A percentile compares a stretch with the other conserved stretches of the same genome.
Conservation (phyloP, 2,797 vertebrate genomes). For the Distichodus sexfasciatus region DNA sequence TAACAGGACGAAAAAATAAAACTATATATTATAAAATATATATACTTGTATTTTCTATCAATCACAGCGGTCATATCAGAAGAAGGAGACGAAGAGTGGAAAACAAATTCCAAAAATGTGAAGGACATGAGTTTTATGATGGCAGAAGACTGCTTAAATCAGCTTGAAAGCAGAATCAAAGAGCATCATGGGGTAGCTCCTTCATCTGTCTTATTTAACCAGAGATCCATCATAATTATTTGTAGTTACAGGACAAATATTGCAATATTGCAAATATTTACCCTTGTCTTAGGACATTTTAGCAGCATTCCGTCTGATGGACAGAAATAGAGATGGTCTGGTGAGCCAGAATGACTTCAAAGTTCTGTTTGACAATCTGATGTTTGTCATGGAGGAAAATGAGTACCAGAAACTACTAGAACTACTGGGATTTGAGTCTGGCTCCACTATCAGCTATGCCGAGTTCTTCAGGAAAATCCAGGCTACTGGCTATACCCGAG, state of each 20-base stretch:
- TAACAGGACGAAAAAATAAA: not conserved
- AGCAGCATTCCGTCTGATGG: slow-evolving; percentile 70
- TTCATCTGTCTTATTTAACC: not conserved
- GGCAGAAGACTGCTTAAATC: slow-evolving; percentile 48
- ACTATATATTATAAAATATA: too few species aligned
- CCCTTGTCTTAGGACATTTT: slow-evolving; percentile 64
- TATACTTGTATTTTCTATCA: not conserved
- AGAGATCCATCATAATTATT: not conserved
- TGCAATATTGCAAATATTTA: not conserved
- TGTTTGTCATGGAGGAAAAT: slow-evolving; percentile 56
- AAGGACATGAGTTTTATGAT: slow-evolving; percentile 11
- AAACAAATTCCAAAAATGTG: not conserved
- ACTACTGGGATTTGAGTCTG: slow-evolving; percentile 64
- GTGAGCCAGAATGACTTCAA: slow-evolving; percentile 65
- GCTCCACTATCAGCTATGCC: slow-evolving; percentile 61
- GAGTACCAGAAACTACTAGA: slow-evolving; percentile 65
- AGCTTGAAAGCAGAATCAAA: slow-evolving; percentile 42
- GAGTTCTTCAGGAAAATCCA: slow-evolving; percentile 67
- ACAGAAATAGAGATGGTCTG: slow-evolving; percentile 66
- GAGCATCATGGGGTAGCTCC: slow-evolving; percentile 34
- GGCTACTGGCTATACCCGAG: slow-evolving; percentile 40
- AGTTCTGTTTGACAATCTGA: slow-evolving; percentile 60
- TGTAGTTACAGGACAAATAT: not conserved
- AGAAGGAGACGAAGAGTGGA: slow-evolving; percentile 2
- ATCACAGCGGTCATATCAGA: slow-evolving; percentile 21